Evolutionary conservation across 2,888 invertebrate species (phyloP).

Genomic region (Rhagophthalmus giganteus): DNA sequence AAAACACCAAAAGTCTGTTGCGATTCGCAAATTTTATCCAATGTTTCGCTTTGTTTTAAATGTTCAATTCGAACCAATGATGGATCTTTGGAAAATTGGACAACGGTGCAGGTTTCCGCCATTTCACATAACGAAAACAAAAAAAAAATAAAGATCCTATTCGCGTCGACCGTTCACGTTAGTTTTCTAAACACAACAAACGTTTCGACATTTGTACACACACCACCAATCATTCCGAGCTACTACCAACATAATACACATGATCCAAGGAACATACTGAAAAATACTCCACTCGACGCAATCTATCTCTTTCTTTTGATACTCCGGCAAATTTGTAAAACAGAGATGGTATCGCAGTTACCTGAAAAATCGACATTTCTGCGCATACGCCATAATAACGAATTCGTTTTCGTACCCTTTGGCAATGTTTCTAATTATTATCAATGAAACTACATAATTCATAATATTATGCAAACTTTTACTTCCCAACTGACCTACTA

Average conservation of each 20-base stretch:
- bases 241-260: conserved; percentile 10
- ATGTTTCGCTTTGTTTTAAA: conserved; percentile 47
- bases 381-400: not conserved
- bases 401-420: not conserved
- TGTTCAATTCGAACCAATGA: conserved; percentile 53
- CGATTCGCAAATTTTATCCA: conserved; percentile 49
- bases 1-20: conserved; percentile 49
- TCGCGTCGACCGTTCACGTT: not conserved
- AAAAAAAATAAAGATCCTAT: not conserved
- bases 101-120: conserved; percentile 55
- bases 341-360: too few relatives aligned
- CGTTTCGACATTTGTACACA: not conserved
- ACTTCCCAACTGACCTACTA: too few relatives aligned
- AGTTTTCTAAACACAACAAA: not conserved
- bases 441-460: too few relatives aligned
- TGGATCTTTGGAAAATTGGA: conserved; percentile 54
- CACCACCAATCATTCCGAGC: not conserved
- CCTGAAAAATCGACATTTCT: too few relatives aligned
- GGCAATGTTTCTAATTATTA: not conserved
- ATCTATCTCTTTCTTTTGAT: not conserved
- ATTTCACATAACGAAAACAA: conserved; percentile 40
- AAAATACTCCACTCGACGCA: not conserved
- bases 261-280: conserved; percentile 14
- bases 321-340: too few relatives aligned
- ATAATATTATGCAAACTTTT: too few relatives aligned